Base-by-base conservation (phyloP, 1,140 invertebrate genomes). In the Lucilia cuprina region DNA sequence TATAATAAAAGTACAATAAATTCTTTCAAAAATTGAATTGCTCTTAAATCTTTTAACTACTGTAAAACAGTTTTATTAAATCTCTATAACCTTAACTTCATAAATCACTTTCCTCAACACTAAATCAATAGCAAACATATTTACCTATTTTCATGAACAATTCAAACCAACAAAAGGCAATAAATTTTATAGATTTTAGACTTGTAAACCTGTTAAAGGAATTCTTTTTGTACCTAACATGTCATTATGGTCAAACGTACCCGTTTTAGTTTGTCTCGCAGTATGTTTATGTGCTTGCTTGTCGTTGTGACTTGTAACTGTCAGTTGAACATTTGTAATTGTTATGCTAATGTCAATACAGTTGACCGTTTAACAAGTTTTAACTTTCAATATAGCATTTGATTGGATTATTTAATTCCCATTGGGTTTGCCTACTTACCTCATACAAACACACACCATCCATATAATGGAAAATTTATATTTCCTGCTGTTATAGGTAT, bases 291-390 rank as follows among this genome's bases (percentile, higher is more conserved):
- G 55, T 60, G 55, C 14, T 12, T 60, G 14, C 21, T n/a, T 21
- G 8, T 70, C 7, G 19, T 70, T 5, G 65, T 70, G 65, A 70
- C 65, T 70, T 70, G 65, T 70, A 70, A 70, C 65, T 70, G 65
- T 70, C 65, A 70, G 14, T 70, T 19, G 19, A 70, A 70, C 65
- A 70, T 70, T 21, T 70, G 65, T 70, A 70, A 70, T 70, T 70
- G 65, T 70, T 70, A 70, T 70, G 65, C 65, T 70, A 70, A 70
- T 70, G 65, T 70, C 65, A 70, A 70, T 70, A 70, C 21, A 19
- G 65, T 70, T 70, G 65, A 70, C 65, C 65, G 65, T 70, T 70
- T 70, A 70, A 70, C 65, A 70, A 70, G 65, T 70, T 70, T 70
- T 70, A 70, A 70, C 2, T 65, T 70, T 70, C 19, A 19, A 21